Evolutionary conservation across 2,888 invertebrate species (phyloP).

Genomic region (Neoascia interrupta): DNA sequence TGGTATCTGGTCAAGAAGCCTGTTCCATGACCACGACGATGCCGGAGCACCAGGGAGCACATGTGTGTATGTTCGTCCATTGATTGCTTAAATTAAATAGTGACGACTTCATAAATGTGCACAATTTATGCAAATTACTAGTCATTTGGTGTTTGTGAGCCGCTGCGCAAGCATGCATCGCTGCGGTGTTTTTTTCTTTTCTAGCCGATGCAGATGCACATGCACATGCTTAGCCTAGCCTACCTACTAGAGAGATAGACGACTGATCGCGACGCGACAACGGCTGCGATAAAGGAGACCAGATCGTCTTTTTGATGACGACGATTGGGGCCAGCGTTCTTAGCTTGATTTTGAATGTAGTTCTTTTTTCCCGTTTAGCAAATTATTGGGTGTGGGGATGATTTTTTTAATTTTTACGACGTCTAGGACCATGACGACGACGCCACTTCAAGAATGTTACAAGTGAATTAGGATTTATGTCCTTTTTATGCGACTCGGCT

Average conservation of each 20-base stretch:
- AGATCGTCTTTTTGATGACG: too few species aligned
- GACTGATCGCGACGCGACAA: too few species aligned
- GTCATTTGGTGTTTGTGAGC: constrained; percentile 57
- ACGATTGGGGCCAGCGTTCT: constrained; percentile 61
- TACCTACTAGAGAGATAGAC: too few species aligned
- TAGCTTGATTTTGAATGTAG: too few species aligned
- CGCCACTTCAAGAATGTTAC: constrained; percentile 28
- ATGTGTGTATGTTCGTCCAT: constrained; percentile 40
- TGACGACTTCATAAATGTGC: constrained; percentile 70
- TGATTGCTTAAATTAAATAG: constrained; percentile 70
- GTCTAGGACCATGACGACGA: constrained; percentile 23
- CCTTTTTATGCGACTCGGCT: constrained; percentile 35
- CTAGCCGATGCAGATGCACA: too few species aligned
- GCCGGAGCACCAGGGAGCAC: not conserved
- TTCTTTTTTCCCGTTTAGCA: constrained; percentile 22
- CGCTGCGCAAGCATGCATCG: constrained; percentile 45
- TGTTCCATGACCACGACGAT: too few species aligned
- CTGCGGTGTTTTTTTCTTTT: constrained; percentile 31
- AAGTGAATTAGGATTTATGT: constrained; percentile 64
- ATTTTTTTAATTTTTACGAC: constrained; percentile 61
- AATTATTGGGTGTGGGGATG: constrained; percentile 66
- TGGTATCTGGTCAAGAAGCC: constrained; percentile 52
- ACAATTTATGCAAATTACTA: constrained; percentile 69
- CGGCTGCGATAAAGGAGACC: too few species aligned
- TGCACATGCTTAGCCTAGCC: too few species aligned